Base-by-base conservation (phyloP, 2,797 vertebrate species). In the Taenioides sp. region DNA sequence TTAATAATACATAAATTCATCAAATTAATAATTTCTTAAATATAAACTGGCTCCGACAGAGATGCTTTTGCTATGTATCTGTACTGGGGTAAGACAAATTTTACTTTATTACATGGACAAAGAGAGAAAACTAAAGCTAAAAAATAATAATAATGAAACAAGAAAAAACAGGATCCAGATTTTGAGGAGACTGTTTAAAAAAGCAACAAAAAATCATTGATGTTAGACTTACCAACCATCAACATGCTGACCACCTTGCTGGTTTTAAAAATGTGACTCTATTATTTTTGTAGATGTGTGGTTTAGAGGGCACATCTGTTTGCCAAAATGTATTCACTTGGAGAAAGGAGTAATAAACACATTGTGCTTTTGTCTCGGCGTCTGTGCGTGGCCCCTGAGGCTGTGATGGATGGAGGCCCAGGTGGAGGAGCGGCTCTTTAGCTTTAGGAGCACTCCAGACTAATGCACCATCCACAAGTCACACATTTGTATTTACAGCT, bases 401-500 rank as follows among this genome's bases (percentile, higher is more conserved):
- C 1, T 1, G 54, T 85, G 80, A 86, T 78, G 75, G 79, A 81
- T 81, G 75, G 47, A 47, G 74, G 66, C 47, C 57, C 75, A 80
- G 70, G 78, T 76, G 23, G 55, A 83, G 65, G 65, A 27, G 47
- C 75, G 37, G 1, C 69, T 67, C 70, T n/a, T 65, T 54, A 66
- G 76, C 70, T 76, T 76, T 43, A 34, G 58, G 43, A 31, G 69
- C 52, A 70, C 60, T 69, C 64, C 67, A 66, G 79, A 75, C 64
- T 60, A 73, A 5, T 71, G 55, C 40, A 55, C 18, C 70, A 54
- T 57, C 67, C 54, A 34, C 73, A 54, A 23, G 43, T 64, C 62
- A 65, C 64, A 50, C 43, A 50, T 65, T 65, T 65, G 63, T 40
- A 65, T 65, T 47, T 47, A 47, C 40, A 34, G 70, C 65, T 43